Evolutionary conservation across 2,113 vertebrate genomes (phyloP).

Genomic region (Zapornia atra): DNA sequence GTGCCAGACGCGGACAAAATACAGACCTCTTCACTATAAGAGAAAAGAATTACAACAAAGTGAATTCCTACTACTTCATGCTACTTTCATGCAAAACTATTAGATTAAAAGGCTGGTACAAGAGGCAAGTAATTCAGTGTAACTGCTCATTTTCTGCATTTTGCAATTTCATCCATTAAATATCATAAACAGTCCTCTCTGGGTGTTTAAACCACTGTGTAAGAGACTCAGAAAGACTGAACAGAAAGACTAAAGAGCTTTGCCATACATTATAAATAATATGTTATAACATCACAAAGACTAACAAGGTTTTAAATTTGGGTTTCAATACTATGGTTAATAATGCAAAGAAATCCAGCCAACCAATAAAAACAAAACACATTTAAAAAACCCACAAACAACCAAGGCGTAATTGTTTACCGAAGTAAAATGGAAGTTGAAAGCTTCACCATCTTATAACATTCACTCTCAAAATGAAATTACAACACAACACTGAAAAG

Average conservation of each 20-base stretch:
- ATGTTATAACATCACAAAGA: background rate
- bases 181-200: background rate
- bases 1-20: constrained; percentile 97
- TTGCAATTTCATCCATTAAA: background rate
- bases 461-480: background rate
- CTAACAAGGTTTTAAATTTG: background rate
- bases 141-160: background rate
- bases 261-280: background rate
- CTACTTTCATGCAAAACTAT: background rate
- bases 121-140: background rate
- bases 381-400: background rate
- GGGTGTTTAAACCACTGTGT: background rate
- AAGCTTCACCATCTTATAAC: background rate
- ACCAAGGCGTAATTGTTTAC: background rate
- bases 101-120: background rate
- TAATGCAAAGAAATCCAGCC: background rate
- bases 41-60: constrained; percentile 54
- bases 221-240: background rate
- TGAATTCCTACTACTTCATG: background rate
- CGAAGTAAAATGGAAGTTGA: background rate
- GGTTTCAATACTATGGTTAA: background rate
- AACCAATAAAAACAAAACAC: background rate
- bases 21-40: constrained; percentile 94
- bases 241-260: background rate
- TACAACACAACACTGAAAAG: background rate